Evolutionary conservation across 2,113 vertebrate genomes (phyloP), one percentile per base, ranked within the genome.

Genomic region (Probosciger aterrimus): DNA sequence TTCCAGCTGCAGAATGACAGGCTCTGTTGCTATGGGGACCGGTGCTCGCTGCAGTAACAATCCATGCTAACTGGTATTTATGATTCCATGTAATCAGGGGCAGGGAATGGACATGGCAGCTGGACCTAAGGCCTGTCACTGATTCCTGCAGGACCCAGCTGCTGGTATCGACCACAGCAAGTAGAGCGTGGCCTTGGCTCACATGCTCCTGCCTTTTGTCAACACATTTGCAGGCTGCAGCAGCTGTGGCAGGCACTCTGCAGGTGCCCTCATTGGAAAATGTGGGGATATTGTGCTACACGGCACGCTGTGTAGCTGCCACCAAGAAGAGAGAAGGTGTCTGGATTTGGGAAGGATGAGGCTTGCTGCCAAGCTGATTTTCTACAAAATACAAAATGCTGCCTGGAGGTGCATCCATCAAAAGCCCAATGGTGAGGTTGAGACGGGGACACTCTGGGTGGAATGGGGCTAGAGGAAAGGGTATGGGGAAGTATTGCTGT

Each of bases 11-110:
- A 1, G 53, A 15, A 49, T 28, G 41, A 7, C 71, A 6, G 67
- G 3, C 88, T 33, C 37, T 4, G 96, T 93, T 90, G 79, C 93
- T 24, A 60, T 88, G 92, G 97, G 81, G 23, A 91, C 88, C 1
- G 8, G 14, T 23, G 47, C 90, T 90, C 2, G 3, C 43, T 0
- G 37, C 78, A 33, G 2, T 7, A 27, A 2, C 4, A 23, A 67
- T 92, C 68, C 10, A 1, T 3, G 14, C 52, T 50, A 31, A 37
- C 59, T 19, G 53, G 65, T 68, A 22, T 75, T 15, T 10, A 12
- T 2, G 43, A 8, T 31, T 53, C 78, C 3, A 12, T 6, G 74
- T 7, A 35, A 14, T 7, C 30, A 6, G 62, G 24, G 85, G 52
- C 52, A 23, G 83, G 82, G 52, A 50, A 13, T 1, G 79, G 49